Evolutionary conservation across 2,888 invertebrate species (phyloP), one percentile per base, ranked within the genome.

Genomic region (Pardosa pseudoannulata): DNA sequence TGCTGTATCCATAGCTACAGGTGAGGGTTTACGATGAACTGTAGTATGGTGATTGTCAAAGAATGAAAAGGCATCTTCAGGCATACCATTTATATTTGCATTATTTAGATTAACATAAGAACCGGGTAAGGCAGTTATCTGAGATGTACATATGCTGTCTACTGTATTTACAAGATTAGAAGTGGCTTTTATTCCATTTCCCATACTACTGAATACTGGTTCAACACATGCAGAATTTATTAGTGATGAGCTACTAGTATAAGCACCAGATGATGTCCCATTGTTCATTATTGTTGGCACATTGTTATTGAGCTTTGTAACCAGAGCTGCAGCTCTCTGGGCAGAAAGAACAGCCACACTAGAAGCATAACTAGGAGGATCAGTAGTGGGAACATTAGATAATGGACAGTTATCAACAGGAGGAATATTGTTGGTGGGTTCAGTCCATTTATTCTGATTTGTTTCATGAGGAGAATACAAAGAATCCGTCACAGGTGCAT

Each of bases 321-420:
- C 85, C 65, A 88, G 88, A 28, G 88, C 88, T 64, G 89, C 89
- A 32, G 89, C 89, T 56, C 88, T 80, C 68, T 93, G 91, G 72
- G 94, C 95, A 9, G 95, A 95, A 86, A 95, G 92, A 23, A 95
- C 95, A 91, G 96, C 96, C 95, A 98, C 96, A 67, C 96, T 96
- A 90, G 95, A 96, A 16, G 96, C 97, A 91, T 97, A 97, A 91
- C 96, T 96, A 6, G 97, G 97, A 0, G 97, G 97, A 91, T 97
- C 97, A 50, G 96, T 96, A 64, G 96, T 96, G n/a, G 91, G 91
- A 50, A 91, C 89, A 67, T 76, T 87, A 39, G 86, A 79, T 31
- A 79, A 65, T 28, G 80, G 46, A 32, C 74, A 67, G 29, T 71
- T 86, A 29, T 87, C 80, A 16, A 75, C 29, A 27, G 71, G 73